phyloP scores from a whole-genome alignment of 2,888 invertebrate species.

The Molorchus minor region DNA sequence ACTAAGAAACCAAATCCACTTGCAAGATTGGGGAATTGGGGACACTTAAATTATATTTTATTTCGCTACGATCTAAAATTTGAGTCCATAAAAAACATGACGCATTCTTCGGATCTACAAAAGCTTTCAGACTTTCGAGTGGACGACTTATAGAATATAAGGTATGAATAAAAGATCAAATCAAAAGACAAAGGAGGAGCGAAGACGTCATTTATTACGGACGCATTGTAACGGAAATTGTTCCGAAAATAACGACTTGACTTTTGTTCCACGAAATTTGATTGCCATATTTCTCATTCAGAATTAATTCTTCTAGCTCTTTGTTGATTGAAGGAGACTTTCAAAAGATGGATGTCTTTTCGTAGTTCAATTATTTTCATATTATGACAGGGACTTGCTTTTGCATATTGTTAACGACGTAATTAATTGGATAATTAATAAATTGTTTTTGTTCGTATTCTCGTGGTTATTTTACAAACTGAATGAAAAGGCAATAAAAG shows the following conservation, averaged over 20 bases:
- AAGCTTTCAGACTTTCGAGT: slow-evolving; percentile 32
- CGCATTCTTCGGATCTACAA: slow-evolving; percentile 38
- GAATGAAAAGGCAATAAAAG: too few species aligned
- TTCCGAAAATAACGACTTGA: slow-evolving; percentile 19
- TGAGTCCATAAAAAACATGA: slow-evolving; percentile 40
- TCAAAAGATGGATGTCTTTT: too few species aligned
- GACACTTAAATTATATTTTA: slow-evolving; percentile 40
- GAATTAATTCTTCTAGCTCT: background rate
- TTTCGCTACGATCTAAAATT: slow-evolving; percentile 40
- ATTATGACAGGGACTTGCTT: too few species aligned
- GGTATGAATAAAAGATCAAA: slow-evolving; percentile 44
- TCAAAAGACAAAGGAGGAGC: slow-evolving; percentile 23
- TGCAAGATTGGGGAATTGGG: too few species aligned
- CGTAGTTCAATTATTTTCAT: too few species aligned
- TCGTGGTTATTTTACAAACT: too few species aligned
- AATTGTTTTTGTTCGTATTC: too few species aligned
- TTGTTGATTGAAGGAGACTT: too few species aligned
- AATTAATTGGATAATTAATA: too few species aligned
- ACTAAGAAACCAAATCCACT: too few species aligned
- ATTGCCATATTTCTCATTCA: slow-evolving; percentile 8
- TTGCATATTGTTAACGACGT: too few species aligned
- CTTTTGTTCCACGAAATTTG: slow-evolving; percentile 16
- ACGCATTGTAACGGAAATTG: slow-evolving; percentile 27
- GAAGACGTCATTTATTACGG: slow-evolving; percentile 21
- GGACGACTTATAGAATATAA: slow-evolving; percentile 28